Conservation (phyloP, 2,797 vertebrate genomes). For the Bucorvus abyssinicus region DNA sequence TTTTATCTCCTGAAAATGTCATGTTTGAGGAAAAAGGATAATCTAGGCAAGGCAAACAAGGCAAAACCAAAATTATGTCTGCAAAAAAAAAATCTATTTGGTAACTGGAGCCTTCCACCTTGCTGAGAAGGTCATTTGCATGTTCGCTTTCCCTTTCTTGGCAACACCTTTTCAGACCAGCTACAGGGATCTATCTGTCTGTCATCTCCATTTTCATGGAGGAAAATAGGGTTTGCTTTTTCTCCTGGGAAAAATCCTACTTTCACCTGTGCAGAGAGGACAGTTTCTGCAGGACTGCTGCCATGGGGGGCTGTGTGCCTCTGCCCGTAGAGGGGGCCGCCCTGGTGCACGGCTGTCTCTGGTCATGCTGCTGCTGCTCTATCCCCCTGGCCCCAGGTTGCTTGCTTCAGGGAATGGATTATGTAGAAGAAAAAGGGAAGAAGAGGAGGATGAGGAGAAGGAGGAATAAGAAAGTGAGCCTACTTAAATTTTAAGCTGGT, state of each 20-base stretch:
- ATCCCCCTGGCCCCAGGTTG: neutral
- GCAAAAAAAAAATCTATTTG: accelerated
- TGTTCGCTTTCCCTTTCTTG: neutral
- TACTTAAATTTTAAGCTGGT: neutral
- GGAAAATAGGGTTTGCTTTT: neutral
- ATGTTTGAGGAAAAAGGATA: neutral
- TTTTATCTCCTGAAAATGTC: neutral
- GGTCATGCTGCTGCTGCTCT: neutral
- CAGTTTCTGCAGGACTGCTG: neutral
- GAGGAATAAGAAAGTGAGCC: neutral
- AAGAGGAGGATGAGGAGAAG: neutral
- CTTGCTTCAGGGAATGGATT: accelerated
- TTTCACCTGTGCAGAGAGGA: neutral
- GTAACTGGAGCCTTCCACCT: neutral
- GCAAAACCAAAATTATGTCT: neutral
- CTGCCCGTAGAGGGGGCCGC: accelerated
- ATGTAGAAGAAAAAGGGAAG: neutral
- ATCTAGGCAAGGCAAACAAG: neutral
- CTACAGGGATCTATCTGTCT: neutral
- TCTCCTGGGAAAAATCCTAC: neutral
- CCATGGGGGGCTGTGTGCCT: accelerated
- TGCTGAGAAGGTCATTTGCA: neutral
- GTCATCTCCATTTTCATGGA: neutral
- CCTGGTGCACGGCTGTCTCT: neutral
- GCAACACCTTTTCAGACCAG: neutral